These are phyloP conservation scores for Podocnemis expansa DNA, from an alignment of 2,113 vertebrate genomes.

Conservation along the genomic window DNA sequence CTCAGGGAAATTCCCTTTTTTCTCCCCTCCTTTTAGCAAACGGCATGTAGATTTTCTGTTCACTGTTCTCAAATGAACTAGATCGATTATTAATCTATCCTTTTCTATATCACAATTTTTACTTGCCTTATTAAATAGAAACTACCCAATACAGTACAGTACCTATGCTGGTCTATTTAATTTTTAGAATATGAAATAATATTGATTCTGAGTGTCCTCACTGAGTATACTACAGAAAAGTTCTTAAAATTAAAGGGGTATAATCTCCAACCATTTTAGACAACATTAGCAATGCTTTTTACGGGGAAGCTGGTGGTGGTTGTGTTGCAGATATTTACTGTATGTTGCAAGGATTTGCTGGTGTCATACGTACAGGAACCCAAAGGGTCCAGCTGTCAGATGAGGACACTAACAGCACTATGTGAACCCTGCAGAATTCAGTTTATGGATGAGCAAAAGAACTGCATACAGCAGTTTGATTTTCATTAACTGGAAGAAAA, in stretches of 20 bases:
- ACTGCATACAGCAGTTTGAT: not conserved
- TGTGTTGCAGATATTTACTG: not conserved
- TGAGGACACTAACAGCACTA: not conserved
- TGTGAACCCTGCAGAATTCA: not conserved
- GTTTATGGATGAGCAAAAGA: not conserved
- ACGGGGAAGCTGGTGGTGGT: not conserved
- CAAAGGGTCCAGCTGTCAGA: not conserved
- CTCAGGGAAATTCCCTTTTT: not conserved
- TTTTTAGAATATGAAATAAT: not conserved
- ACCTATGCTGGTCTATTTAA: not conserved
- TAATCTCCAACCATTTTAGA: not conserved
- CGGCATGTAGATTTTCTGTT: not conserved
- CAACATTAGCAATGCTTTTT: not conserved
- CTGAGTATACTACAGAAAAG: not conserved
- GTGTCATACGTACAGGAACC: not conserved
- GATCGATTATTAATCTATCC: not conserved
- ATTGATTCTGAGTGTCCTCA: not conserved
- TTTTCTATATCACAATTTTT: not conserved
- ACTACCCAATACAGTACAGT: not conserved
- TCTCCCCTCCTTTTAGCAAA: not conserved
- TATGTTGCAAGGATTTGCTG: not conserved
- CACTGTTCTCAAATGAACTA: not conserved
- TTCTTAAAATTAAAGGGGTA: not conserved
- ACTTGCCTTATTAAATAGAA: not conserved
- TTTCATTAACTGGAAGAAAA: not conserved